A percentile compares a stretch with the other conserved stretches of the same genome.
Evolutionary conservation across 2,888 invertebrate genomes (phyloP).

Genomic region (Syrphus vitripennis): DNA sequence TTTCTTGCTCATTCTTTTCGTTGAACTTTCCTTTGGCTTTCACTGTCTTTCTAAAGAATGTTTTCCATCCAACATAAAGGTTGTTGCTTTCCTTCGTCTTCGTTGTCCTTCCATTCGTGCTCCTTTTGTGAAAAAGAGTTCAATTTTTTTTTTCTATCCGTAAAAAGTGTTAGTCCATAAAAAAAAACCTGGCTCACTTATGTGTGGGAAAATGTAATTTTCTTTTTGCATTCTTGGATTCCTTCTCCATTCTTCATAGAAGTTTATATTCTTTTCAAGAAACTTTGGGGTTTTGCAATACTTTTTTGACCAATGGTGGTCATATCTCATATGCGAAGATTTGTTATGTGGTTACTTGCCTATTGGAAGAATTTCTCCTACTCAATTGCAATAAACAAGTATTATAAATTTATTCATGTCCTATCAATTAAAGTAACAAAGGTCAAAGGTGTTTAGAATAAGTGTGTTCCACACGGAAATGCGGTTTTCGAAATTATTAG

Average conservation of each 20-base stretch:
- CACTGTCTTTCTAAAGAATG: constrained; percentile 64
- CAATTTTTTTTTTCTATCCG: constrained; percentile 27
- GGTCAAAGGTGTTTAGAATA: no score
- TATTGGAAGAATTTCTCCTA: no score
- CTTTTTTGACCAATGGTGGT: constrained; percentile 36
- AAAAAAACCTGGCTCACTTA: constrained; percentile 38
- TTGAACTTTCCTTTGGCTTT: constrained; percentile 28
- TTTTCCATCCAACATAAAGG: constrained; percentile 51
- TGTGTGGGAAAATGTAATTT: constrained; percentile 66
- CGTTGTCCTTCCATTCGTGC: not conserved
- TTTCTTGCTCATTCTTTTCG: not conserved
- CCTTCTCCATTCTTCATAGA: constrained; percentile 18
- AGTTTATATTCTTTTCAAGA: constrained; percentile 8
- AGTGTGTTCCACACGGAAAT: no score
- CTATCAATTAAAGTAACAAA: no score
- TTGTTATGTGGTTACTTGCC: constrained; percentile 33
- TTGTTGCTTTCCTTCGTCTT: constrained; percentile 26
- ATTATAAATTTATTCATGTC: no score
- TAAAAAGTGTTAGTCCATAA: constrained; percentile 58
- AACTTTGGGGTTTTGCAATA: constrained; percentile 21
- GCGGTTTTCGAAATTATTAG: no score
- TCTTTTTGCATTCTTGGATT: constrained; percentile 50
- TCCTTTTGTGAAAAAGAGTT: constrained; percentile 34
- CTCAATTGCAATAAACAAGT: no score
- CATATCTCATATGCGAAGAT: constrained; percentile 28